Evolutionary conservation across 2,113 vertebrate genomes (phyloP), one percentile per base, ranked within the genome.

Genomic region (Passer domesticus): DNA sequence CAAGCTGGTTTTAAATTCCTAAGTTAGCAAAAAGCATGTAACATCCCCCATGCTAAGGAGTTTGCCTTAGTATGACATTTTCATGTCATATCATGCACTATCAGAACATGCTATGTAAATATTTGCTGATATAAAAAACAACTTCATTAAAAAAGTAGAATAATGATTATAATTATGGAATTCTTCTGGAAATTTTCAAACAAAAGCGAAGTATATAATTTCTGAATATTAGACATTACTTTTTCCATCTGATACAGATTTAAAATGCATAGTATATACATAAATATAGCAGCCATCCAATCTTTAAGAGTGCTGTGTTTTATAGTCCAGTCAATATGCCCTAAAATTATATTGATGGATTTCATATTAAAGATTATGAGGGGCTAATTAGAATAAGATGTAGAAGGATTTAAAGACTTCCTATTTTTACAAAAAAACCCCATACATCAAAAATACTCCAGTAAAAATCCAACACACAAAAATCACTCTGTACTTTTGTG

Each of bases 171-270:
- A 76, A 72, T 81, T 39, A 73, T 2, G 16, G 75, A 91, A 84
- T 64, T 83, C 7, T 88, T 68, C 75, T 67, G 39, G 53, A 37
- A 84, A 58, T 67, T 90, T 95, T 78, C 59, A 87, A 53, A 69
- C 79, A 85, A 85, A 87, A 90, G 33, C 35, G 83, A 87, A 2
- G 2, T 78, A 80, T 52, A 95, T 75, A 35, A 72, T 53, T 69
- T 96, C 85, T 66, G 73, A 87, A 90, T 76, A 84, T 90, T 86
- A 96, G 81, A 95, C 69, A 89, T 90, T 94, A 95, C 30, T 95
- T 94, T 90, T 94, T 66, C 91, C 95, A 97, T 97, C 94, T 95
- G 96, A 96, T 96, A 94, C 92, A 96, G 95, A 96, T 94, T 87
- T 92, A 55, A 88, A 94, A 95, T 64, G 75, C 8, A 53, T 59